These are phyloP conservation scores for Drosophila formosana DNA, from an alignment of 2,888 invertebrate genomes.

Conservation along the genomic window DNA sequence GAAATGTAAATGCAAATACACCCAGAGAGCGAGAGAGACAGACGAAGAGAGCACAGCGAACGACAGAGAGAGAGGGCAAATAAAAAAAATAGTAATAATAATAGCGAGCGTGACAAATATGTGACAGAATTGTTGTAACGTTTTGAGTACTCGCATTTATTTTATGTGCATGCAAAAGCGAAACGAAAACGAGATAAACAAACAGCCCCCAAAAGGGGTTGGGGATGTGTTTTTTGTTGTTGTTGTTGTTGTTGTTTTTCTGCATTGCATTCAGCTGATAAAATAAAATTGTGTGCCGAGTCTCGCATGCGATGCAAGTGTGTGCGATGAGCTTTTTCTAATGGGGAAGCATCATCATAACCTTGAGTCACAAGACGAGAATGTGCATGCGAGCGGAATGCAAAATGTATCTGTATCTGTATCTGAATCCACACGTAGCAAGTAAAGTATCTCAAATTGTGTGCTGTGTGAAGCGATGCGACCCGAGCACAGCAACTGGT, in stretches of 20 bases:
- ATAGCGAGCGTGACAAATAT: constrained; percentile 52
- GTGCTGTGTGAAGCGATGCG: constrained; percentile 29
- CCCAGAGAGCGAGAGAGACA: constrained; percentile 11
- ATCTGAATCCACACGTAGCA: constrained; percentile 3
- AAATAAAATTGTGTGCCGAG: constrained; percentile 60
- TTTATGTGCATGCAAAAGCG: constrained; percentile 72
- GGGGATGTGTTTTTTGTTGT: background rate
- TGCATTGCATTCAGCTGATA: constrained; percentile 57
- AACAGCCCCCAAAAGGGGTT: constrained; percentile 23
- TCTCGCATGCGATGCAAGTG: constrained; percentile 15
- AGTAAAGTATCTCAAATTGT: constrained; percentile 33
- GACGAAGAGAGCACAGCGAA: too few species aligned
- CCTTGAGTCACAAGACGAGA: constrained; percentile 77
- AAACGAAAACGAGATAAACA: constrained; percentile 65
- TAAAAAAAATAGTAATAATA: constrained; percentile 8
- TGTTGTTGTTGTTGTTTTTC: background rate
- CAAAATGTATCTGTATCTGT: constrained; percentile 36
- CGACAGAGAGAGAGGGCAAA: background rate
- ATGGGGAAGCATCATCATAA: constrained; percentile 53
- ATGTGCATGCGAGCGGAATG: constrained; percentile 73
- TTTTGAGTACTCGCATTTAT: constrained; percentile 62
- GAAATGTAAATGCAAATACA: constrained; percentile 61
- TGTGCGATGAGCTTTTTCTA: constrained; percentile 33
- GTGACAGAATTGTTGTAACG: constrained; percentile 50
- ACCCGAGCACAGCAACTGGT: constrained; percentile 46